Evolutionary conservation across 1,140 invertebrate genomes (phyloP).

Genomic region (Drosophila sulfurigaster): DNA sequence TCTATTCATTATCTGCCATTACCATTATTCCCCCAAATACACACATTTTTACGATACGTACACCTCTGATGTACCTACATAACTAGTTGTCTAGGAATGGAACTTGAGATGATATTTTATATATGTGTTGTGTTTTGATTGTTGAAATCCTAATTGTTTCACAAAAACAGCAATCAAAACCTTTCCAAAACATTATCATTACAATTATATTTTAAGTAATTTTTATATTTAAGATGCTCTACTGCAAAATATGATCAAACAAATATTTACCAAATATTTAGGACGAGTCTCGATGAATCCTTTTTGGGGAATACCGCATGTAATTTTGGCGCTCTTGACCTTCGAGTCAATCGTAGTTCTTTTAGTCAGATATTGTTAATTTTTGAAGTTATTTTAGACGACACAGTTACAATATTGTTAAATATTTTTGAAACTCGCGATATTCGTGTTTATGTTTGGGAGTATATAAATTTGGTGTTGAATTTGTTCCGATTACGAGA

Average conservation of each 20-base stretch:
- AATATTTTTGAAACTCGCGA: conserved; percentile 13
- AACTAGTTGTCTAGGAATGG: conserved; percentile 24
- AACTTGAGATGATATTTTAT: conserved; percentile 17
- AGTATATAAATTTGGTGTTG: conserved; percentile 28
- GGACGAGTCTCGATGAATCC: not conserved
- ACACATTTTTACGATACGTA: not conserved
- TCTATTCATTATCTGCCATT: conserved; percentile 75
- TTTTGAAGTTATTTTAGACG: conserved; percentile 6
- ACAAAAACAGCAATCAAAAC: not conserved
- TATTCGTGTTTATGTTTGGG: conserved; percentile 11
- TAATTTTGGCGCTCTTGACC: not conserved
- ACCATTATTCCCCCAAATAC: conserved; percentile 44
- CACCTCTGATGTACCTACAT: not conserved
- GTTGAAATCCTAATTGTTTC: not conserved
- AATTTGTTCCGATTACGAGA: conserved; percentile 56
- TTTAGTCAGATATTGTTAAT: conserved; percentile 4
- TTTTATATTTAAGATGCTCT: too few species aligned
- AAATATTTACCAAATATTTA: not conserved
- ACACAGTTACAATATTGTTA: conserved; percentile 21
- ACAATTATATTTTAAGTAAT: not conserved
- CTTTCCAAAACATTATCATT: not conserved
- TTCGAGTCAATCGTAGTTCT: not conserved
- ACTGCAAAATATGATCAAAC: too few species aligned
- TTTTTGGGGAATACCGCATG: not conserved
- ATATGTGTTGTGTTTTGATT: conserved; percentile 22